These are phyloP conservation scores for Achlya flavicornis DNA, from an alignment of 2,888 invertebrate genomes.

Conservation along the genomic window DNA sequence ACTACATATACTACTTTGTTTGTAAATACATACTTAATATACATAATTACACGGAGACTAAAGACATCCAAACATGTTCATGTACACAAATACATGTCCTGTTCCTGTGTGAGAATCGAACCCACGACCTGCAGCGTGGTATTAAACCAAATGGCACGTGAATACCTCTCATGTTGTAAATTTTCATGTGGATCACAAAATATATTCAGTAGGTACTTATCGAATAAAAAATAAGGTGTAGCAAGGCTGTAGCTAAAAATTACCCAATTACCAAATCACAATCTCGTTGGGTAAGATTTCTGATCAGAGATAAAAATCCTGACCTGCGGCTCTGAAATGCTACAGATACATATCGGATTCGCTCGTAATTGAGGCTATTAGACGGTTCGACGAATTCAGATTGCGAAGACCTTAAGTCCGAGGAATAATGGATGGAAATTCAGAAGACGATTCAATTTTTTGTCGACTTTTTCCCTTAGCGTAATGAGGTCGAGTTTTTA, in stretches of 20 bases:
- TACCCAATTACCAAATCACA: not conserved
- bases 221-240: not conserved
- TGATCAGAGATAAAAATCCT: not conserved
- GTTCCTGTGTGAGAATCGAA: too few relatives aligned
- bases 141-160: too few relatives aligned
- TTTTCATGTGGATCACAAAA: not conserved
- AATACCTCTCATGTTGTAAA: too few relatives aligned
- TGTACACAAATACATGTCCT: too few relatives aligned
- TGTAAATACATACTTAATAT: too few relatives aligned
- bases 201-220: not conserved
- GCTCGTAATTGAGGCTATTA: not conserved
- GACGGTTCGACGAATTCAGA: not conserved
- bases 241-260: not conserved
- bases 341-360: not conserved
- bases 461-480: not conserved
- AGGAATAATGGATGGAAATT: not conserved
- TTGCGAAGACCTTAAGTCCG: not conserved
- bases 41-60: too few relatives aligned
- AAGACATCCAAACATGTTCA: too few relatives aligned
- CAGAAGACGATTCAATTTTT: not conserved
- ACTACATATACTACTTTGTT: too few relatives aligned
- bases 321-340: not conserved
- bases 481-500: not conserved
- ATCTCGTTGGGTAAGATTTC: not conserved
- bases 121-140: too few relatives aligned